Conservation (phyloP, 2,888 invertebrate genomes). For the Trichogramma dendrolimi region DNA sequence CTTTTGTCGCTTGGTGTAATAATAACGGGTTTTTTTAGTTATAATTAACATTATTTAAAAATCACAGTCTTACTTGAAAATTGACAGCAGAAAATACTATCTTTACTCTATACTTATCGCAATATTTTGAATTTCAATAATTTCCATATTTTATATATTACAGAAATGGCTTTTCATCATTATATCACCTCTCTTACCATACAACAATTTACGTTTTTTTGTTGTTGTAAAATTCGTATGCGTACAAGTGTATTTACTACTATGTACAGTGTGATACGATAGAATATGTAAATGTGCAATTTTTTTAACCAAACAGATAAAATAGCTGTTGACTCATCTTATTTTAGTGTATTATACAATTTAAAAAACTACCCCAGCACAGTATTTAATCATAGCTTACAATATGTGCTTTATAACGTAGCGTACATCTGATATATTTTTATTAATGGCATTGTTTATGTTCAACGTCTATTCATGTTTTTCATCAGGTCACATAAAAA, state of each 20-base stretch:
- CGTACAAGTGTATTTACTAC: slow-evolving; percentile 16
- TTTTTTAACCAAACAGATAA: no score
- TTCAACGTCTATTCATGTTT: no score
- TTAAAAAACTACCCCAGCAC: no score
- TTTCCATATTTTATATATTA: slow-evolving; percentile 30
- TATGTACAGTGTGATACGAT: neutral
- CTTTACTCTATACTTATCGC: slow-evolving; percentile 44
- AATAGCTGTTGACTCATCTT: no score
- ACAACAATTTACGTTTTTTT: slow-evolving; percentile 33
- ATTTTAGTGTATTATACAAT: no score
- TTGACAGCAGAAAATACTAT: slow-evolving; percentile 53
- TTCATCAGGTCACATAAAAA: no score
- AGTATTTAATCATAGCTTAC: no score
- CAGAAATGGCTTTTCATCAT: slow-evolving; percentile 20
- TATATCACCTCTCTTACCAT: slow-evolving; percentile 21
- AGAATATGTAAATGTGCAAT: no score
- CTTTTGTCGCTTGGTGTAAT: slow-evolving; percentile 47
- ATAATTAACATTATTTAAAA: slow-evolving; percentile 50
- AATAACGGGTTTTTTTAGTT: slow-evolving; percentile 44
- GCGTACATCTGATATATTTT: no score
- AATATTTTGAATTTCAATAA: slow-evolving; percentile 30
- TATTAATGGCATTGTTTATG: no score
- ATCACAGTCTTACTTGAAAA: slow-evolving; percentile 53
- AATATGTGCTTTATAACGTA: no score
- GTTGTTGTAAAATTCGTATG: slow-evolving; percentile 21